phyloP scores from a whole-genome alignment of 2,113 vertebrate genomes.

The Colinus virginianus region DNA sequence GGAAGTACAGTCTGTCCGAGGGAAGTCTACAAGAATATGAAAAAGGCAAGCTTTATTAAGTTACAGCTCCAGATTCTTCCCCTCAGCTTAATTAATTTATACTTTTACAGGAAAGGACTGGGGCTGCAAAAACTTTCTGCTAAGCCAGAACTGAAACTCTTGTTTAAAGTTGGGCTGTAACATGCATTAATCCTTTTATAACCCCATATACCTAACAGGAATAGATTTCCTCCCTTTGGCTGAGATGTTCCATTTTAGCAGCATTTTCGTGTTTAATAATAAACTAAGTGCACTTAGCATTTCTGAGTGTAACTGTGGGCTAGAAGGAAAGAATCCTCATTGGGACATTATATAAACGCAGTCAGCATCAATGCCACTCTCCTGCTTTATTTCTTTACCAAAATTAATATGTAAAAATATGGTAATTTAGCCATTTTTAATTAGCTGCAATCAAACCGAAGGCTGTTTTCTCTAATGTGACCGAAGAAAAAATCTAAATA shows the following conservation, averaged over 20 bases:
- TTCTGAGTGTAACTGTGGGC: not conserved
- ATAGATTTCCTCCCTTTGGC: not conserved
- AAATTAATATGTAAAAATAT: conserved; percentile 1
- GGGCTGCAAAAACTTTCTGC: not conserved
- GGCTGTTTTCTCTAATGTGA: not conserved
- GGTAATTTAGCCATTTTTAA: conserved; percentile 6
- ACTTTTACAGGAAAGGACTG: not conserved
- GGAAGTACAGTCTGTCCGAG: not conserved
- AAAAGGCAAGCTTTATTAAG: not conserved
- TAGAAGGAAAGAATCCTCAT: conserved; percentile 5
- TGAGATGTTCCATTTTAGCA: not conserved
- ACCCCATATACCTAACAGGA: not conserved
- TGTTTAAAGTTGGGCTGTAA: not conserved
- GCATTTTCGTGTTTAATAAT: conserved; percentile 7
- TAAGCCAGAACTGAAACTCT: not conserved
- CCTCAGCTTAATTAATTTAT: not conserved
- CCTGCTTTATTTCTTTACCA: not conserved
- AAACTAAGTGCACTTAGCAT: conserved; percentile 22
- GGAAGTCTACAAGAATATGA: not conserved
- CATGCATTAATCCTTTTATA: not conserved
- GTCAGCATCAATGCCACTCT: not conserved
- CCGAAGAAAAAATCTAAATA: not conserved
- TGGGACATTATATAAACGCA: conserved; percentile 3
- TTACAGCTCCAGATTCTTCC: not conserved
- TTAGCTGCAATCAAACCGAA: conserved; percentile 8